A percentile compares a stretch with the other conserved stretches of the same genome.
phyloP scores from a whole-genome alignment of 2,888 invertebrate genomes.

The Bombylius major region DNA sequence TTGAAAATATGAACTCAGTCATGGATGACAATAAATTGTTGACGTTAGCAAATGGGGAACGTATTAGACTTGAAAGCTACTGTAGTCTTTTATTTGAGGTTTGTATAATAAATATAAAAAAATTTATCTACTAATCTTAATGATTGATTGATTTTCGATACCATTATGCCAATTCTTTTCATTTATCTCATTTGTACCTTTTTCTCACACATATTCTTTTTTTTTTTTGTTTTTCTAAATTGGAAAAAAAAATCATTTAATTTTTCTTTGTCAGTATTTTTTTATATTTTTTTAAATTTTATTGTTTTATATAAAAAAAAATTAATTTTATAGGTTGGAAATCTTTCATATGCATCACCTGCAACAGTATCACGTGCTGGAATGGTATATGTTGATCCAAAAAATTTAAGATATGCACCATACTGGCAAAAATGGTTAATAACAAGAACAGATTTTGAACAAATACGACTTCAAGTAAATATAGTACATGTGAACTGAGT shows the following conservation, averaged over 20 bases:
- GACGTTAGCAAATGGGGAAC: slow-evolving; percentile 82
- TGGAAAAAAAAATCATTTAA: too few relatives aligned
- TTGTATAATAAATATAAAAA: slow-evolving; percentile 7
- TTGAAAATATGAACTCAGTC: slow-evolving; percentile 94
- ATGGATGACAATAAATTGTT: slow-evolving; percentile 90
- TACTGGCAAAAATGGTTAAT: slow-evolving; percentile 77
- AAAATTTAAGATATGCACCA: slow-evolving; percentile 74
- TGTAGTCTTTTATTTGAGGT: slow-evolving; percentile 79
- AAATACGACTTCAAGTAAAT: slow-evolving; percentile 34
- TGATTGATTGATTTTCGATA: slow-evolving; percentile 12
- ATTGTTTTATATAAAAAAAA: neutral
- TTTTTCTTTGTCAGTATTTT: too few relatives aligned
- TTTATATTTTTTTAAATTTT: too few relatives aligned
- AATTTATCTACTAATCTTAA: neutral
- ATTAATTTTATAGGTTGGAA: slow-evolving; percentile 50
- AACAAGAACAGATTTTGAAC: slow-evolving; percentile 40
- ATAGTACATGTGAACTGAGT: neutral
- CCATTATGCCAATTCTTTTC: neutral
- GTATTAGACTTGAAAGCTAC: slow-evolving; percentile 68
- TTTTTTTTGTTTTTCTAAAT: too few relatives aligned
- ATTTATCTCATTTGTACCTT: neutral
- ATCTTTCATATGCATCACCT: slow-evolving; percentile 81
- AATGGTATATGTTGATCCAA: slow-evolving; percentile 89
- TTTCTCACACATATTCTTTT: neutral
- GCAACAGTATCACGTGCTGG: slow-evolving; percentile 87